Base-by-base conservation (phyloP, 2,888 invertebrate genomes). In the Endomychus coccineus region DNA sequence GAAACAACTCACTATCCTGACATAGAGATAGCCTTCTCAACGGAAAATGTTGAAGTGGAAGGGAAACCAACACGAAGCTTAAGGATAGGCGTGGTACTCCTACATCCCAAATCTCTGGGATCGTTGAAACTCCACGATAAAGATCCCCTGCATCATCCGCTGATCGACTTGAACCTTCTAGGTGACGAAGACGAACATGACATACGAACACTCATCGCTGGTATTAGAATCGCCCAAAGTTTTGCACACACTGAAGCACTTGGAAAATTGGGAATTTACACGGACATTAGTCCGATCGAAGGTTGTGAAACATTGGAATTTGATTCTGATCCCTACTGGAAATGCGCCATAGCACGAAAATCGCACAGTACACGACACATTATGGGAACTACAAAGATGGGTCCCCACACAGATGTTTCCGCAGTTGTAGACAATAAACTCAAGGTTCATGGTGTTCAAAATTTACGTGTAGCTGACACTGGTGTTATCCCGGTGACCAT, bases 131-230 rank as follows among this genome's bases (percentile, higher is more conserved):
- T 92, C n/a, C 75, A 71, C 50, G 77, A 80, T 22, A 75, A 68
- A 10, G 75, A 89, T 66, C 86, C 88, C 0, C 72, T 77, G 27
- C 75, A 78, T 15, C 75, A 78, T 50, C 88, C 90, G 0, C 64
- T 75, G 7, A 75, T 90, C 50, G 77, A 83, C 49, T 81, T 86
- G 0, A 85, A 89, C 53, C 91, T 89, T 59, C 73, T 88, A 42
- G 70, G 73, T 0, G 72, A 83, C 51, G 67, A 70, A 6, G 61
- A 48, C 17, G 48, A 46, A 6, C 16, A 29, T 7, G 85, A 86
- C 48, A 60, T 75, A 2, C 68, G 71, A 11, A 77, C 75, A 1
- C 62, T 79, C 5, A 66, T 79, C 1, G 69, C 71, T 6, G 73
- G 77, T 1, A 70, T 80, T 4, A 66, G 74, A 4, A 58, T 76